A percentile compares a stretch with the other conserved stretches of the same genome.
Evolutionary conservation across 2,113 vertebrate species (phyloP).

Genomic region (Tachuris rubrigastra): DNA sequence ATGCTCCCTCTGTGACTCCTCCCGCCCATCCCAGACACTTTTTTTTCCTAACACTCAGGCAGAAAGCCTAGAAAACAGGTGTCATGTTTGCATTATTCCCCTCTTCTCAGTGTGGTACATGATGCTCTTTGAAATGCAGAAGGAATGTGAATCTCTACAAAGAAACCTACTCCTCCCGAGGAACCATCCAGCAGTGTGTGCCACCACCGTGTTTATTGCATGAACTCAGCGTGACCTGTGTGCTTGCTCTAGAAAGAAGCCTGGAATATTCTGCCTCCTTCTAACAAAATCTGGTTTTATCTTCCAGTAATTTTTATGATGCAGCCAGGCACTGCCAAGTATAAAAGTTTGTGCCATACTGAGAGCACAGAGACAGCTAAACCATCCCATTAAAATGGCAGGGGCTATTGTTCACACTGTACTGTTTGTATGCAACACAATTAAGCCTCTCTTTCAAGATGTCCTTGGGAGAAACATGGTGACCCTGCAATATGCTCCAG

Average conservation of each 20-base stretch:
- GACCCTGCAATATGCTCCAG: neutral
- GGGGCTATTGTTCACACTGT: neutral
- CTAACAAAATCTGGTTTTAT: conserved; percentile 6
- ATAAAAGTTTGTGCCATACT: neutral
- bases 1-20: neutral
- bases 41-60: neutral
- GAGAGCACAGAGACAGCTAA: neutral
- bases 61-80: neutral
- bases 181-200: neutral
- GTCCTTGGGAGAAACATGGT: neutral
- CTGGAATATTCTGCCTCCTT: neutral
- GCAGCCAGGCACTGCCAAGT: neutral
- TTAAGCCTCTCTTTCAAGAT: neutral
- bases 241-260: neutral
- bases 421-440: neutral
- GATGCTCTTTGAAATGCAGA: neutral
- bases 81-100: neutral
- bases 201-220: neutral
- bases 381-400: neutral
- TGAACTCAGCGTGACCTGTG: neutral
- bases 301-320: conserved; percentile 2
- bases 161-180: neutral
- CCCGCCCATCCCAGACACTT: neutral
- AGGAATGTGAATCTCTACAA: neutral
- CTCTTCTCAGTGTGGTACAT: neutral